phyloP scores from a whole-genome alignment of 2,113 vertebrate genomes.

The Sclerurus mexicanus region DNA sequence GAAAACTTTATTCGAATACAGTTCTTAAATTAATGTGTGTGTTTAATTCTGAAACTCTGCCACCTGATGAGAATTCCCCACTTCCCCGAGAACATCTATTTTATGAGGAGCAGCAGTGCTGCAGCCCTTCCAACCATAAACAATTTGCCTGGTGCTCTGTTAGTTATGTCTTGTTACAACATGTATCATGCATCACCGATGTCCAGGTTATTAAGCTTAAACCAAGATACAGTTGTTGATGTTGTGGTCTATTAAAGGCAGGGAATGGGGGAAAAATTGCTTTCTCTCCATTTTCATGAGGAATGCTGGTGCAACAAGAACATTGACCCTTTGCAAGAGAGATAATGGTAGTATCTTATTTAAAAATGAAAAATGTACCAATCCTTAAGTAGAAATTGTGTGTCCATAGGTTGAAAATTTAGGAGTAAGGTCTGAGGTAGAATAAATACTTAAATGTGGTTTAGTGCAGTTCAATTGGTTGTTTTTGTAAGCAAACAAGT shows the following conservation, averaged over 20 bases:
- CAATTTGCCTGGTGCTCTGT: not conserved
- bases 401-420: not conserved
- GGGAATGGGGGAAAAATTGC: not conserved
- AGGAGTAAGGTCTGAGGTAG: not conserved
- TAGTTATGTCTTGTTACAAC: not conserved
- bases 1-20: not conserved
- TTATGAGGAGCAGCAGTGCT: not conserved
- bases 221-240: not conserved
- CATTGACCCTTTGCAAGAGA: not conserved
- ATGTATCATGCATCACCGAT: not conserved
- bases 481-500: not conserved
- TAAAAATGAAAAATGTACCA: not conserved
- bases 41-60: not conserved
- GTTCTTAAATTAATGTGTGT: not conserved
- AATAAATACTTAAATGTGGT: not conserved
- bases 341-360: not conserved
- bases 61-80: not conserved
- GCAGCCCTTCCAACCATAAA: not conserved
- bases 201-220: not conserved
- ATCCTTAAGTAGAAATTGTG: not conserved
- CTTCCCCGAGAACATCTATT: not conserved
- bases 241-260: not conserved
- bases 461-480: not conserved
- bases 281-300: not conserved
- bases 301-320: not conserved